A percentile compares a stretch with the other conserved stretches of the same genome.
Conservation (phyloP, 2,888 invertebrate species). For the Ecliptopera silaceata region DNA sequence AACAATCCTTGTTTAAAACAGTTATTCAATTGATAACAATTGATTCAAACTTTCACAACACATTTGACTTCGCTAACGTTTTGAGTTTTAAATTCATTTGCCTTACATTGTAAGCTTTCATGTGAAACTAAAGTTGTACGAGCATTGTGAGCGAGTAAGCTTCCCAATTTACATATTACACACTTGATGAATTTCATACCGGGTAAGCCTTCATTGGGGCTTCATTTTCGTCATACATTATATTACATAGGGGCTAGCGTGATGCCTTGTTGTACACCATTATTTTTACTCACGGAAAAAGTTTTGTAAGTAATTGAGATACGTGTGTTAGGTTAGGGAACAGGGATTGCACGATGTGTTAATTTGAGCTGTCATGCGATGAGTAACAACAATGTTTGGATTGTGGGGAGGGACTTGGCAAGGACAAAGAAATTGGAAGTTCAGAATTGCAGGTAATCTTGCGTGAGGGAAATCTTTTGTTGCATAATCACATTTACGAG, state of each 20-base stretch:
- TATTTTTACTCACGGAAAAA: slow-evolving; percentile 35
- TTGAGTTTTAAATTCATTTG: slow-evolving; percentile 22
- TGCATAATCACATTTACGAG: slow-evolving; percentile 15
- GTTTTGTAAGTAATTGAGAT: slow-evolving; percentile 46
- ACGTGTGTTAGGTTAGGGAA: slow-evolving; percentile 47
- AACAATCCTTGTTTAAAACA: too few relatives aligned
- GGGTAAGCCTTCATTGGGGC: slow-evolving; percentile 20
- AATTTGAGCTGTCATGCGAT: slow-evolving; percentile 79
- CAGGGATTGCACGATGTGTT: slow-evolving; percentile 66
- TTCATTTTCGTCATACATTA: slow-evolving; percentile 20
- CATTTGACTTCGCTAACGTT: slow-evolving; percentile 8
- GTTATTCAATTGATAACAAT: too few relatives aligned
- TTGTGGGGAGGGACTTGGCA: slow-evolving; percentile 48
- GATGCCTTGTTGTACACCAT: slow-evolving; percentile 19
- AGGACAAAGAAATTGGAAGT: slow-evolving; percentile 45
- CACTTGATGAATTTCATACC: slow-evolving; percentile 32
- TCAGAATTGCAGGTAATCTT: slow-evolving; percentile 48
- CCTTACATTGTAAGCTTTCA: slow-evolving; percentile 29
- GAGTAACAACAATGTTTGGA: slow-evolving; percentile 58
- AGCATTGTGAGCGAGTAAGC: slow-evolving; percentile 26
- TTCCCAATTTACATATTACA: slow-evolving; percentile 32
- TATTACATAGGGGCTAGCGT: slow-evolving; percentile 11
- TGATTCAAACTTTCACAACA: neutral
- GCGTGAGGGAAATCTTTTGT: slow-evolving; percentile 38
- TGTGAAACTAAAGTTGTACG: slow-evolving; percentile 29